Evolutionary conservation across 2,888 invertebrate species (phyloP).

Genomic region (Vanessa cardui): DNA sequence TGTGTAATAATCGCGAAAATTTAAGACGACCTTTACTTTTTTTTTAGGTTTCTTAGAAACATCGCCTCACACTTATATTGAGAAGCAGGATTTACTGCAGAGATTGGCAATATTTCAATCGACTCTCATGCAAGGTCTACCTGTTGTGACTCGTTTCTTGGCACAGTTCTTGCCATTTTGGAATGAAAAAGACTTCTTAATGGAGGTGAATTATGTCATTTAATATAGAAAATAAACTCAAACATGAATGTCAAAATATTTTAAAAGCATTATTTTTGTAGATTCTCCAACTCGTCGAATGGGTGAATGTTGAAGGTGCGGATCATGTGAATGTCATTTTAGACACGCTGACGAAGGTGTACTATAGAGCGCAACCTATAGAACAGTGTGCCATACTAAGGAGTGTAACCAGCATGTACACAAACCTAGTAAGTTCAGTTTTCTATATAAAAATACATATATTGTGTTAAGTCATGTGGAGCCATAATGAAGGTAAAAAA

Average conservation of each 20-base stretch:
- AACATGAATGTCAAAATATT: background rate
- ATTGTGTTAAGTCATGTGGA: background rate
- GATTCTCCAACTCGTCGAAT: constrained; percentile 69
- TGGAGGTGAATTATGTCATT: constrained; percentile 57
- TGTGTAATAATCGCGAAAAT: too few relatives aligned
- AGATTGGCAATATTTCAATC: constrained; percentile 62
- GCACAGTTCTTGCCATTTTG: constrained; percentile 71
- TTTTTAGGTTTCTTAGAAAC: constrained; percentile 65
- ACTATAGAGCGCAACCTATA: constrained; percentile 60
- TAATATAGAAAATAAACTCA: background rate
- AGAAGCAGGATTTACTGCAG: constrained; percentile 64
- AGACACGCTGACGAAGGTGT: constrained; percentile 52
- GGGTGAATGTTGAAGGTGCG: constrained; percentile 61
- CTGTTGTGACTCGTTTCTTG: constrained; percentile 68
- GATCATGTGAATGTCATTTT: constrained; percentile 59
- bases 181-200: constrained; percentile 71
- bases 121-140: constrained; percentile 67
- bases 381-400: constrained; percentile 67
- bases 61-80: constrained; percentile 61
- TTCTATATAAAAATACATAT: background rate
- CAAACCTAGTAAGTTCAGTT: constrained; percentile 59
- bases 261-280: constrained; percentile 39
- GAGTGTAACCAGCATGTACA: constrained; percentile 64
- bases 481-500: background rate
- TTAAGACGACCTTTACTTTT: background rate